phyloP scores from a whole-genome alignment of 2,113 vertebrate genomes.

The Plotosus lineatus region DNA sequence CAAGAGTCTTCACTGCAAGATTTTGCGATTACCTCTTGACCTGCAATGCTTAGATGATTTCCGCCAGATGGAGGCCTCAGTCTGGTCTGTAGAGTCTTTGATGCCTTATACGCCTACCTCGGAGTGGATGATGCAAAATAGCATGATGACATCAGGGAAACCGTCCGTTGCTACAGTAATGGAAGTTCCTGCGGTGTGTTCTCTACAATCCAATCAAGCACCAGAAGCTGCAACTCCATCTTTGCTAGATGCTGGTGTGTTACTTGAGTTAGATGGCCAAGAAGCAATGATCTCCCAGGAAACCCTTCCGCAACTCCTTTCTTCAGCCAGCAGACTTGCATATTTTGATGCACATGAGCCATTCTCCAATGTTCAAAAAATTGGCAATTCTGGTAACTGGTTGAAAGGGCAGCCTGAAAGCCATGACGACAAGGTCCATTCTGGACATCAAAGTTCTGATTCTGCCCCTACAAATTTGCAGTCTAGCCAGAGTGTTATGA shows the following conservation, averaged over 20 bases:
- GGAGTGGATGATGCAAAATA: slow-evolving; percentile 52
- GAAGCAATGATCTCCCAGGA: slow-evolving; percentile 61
- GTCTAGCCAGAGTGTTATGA: slow-evolving; percentile 58
- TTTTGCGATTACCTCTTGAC: slow-evolving; percentile 62
- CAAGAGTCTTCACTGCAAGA: slow-evolving; percentile 56
- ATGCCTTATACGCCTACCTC: slow-evolving; percentile 54
- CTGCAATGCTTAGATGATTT: slow-evolving; percentile 63
- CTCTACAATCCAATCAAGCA: background rate
- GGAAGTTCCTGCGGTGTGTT: slow-evolving; percentile 28
- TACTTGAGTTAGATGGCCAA: slow-evolving; percentile 45
- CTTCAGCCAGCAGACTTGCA: slow-evolving; percentile 65
- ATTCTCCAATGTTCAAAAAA: slow-evolving; percentile 53
- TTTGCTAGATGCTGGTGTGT: slow-evolving; percentile 4
- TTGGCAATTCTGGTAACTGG: background rate
- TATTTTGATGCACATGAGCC: slow-evolving; percentile 63
- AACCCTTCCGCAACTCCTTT: slow-evolving; percentile 66
- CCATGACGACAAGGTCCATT: slow-evolving; percentile 52
- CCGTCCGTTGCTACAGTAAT: background rate
- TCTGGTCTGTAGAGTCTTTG: slow-evolving; percentile 69
- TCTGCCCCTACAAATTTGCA: slow-evolving; percentile 31
- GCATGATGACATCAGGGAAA: slow-evolving; percentile 29
- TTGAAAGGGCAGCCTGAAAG: slow-evolving; percentile 45
- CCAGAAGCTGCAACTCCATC: background rate
- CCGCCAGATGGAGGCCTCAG: slow-evolving; percentile 63
- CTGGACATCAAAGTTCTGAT: background rate